Percentiles rank a stretch among this genome's conserved stretches.
Conservation (phyloP, 2,888 invertebrate genomes). For the Steromphala cineraria region DNA sequence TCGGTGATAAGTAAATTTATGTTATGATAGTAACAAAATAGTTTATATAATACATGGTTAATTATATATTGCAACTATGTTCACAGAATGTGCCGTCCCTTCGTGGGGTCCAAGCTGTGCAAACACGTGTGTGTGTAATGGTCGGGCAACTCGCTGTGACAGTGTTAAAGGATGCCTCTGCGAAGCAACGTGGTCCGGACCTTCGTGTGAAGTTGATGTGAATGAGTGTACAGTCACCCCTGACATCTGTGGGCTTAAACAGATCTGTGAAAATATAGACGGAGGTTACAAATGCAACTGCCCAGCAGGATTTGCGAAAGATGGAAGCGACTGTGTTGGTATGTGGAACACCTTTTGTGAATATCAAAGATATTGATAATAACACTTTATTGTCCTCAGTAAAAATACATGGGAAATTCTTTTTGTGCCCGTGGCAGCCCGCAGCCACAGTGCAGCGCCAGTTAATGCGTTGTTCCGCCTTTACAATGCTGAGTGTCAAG, state of each 20-base stretch:
- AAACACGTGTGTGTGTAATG: slow-evolving; percentile 4
- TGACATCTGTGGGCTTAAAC: not conserved
- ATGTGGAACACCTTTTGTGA: not conserved
- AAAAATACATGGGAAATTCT: no score
- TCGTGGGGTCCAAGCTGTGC: not conserved
- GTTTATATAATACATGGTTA: no score
- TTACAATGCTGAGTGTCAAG: no score
- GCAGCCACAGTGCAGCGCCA: no score
- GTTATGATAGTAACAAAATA: no score
- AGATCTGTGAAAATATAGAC: slow-evolving; percentile 19
- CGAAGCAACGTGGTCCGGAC: not conserved
- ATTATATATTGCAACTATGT: no score
- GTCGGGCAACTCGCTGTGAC: slow-evolving; percentile 12
- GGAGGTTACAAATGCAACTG: slow-evolving; percentile 26
- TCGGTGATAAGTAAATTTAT: no score
- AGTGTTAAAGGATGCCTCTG: slow-evolving; percentile 19
- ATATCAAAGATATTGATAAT: no score
- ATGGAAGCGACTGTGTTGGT: slow-evolving; percentile 18
- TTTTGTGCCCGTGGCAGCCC: no score
- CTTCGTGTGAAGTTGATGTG: slow-evolving; percentile 3
- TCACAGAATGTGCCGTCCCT: not conserved
- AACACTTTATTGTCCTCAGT: no score
- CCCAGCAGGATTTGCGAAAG: slow-evolving; percentile 17
- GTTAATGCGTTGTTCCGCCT: no score
- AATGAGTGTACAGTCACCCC: slow-evolving; percentile 19